Evolutionary conservation across 1,140 invertebrate species (phyloP).

Genomic region (Cotesia glomerata): DNA sequence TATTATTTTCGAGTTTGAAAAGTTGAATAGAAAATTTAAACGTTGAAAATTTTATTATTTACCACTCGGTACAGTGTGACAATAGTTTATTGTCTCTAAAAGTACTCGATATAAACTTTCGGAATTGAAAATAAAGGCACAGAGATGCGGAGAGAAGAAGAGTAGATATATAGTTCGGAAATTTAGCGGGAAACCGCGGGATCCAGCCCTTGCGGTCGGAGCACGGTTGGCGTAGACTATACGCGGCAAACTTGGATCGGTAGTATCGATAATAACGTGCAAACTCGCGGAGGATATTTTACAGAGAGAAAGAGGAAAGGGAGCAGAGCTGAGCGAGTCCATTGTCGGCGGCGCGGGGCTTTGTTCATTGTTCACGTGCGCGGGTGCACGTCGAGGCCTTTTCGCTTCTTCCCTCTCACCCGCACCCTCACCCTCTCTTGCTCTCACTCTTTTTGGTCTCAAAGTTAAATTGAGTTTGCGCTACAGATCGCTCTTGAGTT

Average conservation of each 20-base stretch:
- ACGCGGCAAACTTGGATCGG: not conserved
- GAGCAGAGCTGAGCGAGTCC: constrained; percentile 9
- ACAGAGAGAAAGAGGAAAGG: constrained; percentile 1
- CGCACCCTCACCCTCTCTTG: not conserved
- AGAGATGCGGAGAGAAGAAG: no score
- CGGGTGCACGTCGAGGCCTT: not conserved
- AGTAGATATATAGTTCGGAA: no score
- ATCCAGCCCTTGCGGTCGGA: no score
- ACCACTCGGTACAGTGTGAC: no score
- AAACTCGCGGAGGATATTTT: constrained; percentile 3
- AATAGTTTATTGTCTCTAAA: no score
- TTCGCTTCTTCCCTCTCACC: not conserved
- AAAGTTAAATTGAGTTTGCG: constrained; percentile 33
- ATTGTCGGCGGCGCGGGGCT: constrained; percentile 27
- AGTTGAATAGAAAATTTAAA: no score
- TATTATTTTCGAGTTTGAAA: no score
- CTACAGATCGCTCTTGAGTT: constrained; percentile 7
- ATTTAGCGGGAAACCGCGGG: no score
- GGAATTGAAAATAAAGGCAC: no score
- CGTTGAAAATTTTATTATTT: no score
- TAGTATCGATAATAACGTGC: constrained; percentile 20
- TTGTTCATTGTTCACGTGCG: constrained; percentile 31
- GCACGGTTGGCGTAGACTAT: no score
- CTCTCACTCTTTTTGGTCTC: not conserved
- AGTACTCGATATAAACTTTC: no score